Evolutionary conservation across 2,797 vertebrate species (phyloP).

Genomic region (Zonotrichia albicollis): DNA sequence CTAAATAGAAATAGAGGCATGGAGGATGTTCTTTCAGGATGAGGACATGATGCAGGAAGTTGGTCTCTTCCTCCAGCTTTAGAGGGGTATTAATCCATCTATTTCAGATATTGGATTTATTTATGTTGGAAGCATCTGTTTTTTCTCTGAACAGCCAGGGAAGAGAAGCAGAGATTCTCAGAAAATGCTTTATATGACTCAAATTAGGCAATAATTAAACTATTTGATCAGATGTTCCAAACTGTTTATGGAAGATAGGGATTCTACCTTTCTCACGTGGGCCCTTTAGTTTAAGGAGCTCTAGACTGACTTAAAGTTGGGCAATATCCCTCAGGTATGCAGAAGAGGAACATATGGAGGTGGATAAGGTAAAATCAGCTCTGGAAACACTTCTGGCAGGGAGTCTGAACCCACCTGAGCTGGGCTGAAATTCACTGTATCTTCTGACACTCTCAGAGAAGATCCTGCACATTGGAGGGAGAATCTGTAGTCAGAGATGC

Average conservation of each 20-base stretch:
- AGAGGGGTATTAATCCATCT: background rate
- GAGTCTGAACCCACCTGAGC: background rate
- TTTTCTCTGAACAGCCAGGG: background rate
- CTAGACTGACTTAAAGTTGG: background rate
- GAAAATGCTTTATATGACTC: background rate
- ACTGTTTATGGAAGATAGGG: background rate
- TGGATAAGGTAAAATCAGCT: background rate
- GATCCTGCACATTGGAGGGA: background rate
- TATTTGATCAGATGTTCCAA: background rate
- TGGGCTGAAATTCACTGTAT: background rate
- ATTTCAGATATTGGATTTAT: background rate
- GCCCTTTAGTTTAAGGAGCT: background rate
- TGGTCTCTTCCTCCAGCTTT: background rate
- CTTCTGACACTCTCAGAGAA: background rate
- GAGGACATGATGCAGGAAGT: background rate
- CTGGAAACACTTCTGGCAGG: background rate
- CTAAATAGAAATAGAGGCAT: background rate
- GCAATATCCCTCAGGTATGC: background rate
- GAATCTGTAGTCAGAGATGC: background rate
- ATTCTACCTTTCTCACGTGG: background rate
- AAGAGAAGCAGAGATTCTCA: background rate
- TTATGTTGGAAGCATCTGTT: background rate
- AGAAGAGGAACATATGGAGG: background rate
- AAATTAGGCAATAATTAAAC: background rate
- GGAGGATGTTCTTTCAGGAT: background rate